Base-by-base conservation (phyloP, 2,888 invertebrate genomes). In the Steinernema hermaphroditum region DNA sequence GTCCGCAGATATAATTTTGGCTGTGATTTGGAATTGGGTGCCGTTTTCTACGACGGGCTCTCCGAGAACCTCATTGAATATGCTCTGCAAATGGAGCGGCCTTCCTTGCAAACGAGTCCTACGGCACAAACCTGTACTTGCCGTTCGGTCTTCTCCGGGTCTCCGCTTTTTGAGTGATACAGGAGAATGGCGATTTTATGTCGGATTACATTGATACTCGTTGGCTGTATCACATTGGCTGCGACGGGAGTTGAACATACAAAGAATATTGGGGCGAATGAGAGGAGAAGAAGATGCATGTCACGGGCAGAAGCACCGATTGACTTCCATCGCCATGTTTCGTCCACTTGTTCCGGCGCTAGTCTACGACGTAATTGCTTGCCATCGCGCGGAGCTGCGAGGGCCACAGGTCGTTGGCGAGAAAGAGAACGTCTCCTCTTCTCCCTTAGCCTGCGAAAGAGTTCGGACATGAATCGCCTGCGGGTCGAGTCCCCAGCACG, bases 351-450 rank as follows among this genome's bases (percentile, higher is more conserved):
- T 62, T 62, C 62, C 19, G 29, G 62, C 62, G 62, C 62, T 22
- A 29, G 29, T 62, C 62, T 62, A 62, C 62, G 62, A 62, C 62
- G 62, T 62, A 62, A 62, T 62, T 62, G 62, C 62, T 62, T 62
- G 62, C 62, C 62, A 62, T 62, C 16, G 62, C 2, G 29, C 16
- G 34, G 16, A 62, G 62, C 62, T 16, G 62, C 32, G 34, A 62
- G 62, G 29, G 62, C 62, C 62, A 32, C 62, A 62, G 62, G 32
- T 62, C 34, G 62, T 29, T 12, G 12, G 9, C 62, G 62, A 12
- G 62, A 19, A 22, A 12, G 12, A 62, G 62, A 62, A 62, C 29
- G 62, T 62, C 62, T 62, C 34, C 16, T 9, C 62, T 12, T 29
- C 16, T 27, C 62, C 32, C 62, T 14, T 14, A 1, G 62, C 62